A percentile compares a stretch with the other conserved stretches of the same genome.
These are phyloP conservation scores for Aphelenchoides fujianensis DNA, from an alignment of 1,140 invertebrate genomes.

Conservation along the genomic window DNA sequence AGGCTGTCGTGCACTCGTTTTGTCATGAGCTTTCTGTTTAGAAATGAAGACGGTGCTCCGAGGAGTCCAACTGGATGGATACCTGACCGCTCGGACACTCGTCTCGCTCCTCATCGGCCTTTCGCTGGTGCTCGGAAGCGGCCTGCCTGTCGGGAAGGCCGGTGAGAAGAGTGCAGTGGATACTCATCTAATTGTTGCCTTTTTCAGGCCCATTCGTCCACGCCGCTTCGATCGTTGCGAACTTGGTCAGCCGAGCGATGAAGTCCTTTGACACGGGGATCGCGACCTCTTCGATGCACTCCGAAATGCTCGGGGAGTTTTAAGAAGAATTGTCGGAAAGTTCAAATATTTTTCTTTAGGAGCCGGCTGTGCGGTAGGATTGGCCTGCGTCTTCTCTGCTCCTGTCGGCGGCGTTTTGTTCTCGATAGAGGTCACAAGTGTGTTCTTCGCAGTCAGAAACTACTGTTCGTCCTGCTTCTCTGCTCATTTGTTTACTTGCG, in stretches of 20 bases:
- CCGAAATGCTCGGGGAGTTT: conserved; percentile 52
- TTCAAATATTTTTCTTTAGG: too few species aligned
- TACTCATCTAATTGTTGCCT: too few species aligned
- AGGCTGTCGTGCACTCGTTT: too few species aligned
- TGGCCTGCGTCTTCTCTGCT: not conserved
- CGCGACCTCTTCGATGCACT: conserved; percentile 24
- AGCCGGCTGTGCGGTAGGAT: not conserved
- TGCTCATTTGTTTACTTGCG: too few species aligned
- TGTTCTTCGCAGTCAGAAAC: conserved; percentile 95
- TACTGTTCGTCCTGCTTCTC: too few species aligned
- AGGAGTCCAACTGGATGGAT: too few species aligned
- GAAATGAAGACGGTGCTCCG: too few species aligned
- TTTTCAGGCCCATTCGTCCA: conserved; percentile 62
- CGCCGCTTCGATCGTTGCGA: conserved; percentile 57
- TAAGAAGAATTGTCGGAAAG: not conserved
- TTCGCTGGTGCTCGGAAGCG: conserved; percentile 88
- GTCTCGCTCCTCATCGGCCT: conserved; percentile 90
- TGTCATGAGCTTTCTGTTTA: too few species aligned
- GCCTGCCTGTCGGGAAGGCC: conserved; percentile 93
- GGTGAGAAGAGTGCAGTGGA: too few species aligned
- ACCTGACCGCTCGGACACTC: too few species aligned
- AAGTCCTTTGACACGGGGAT: conserved; percentile 24
- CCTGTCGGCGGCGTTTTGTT: conserved; percentile 81
- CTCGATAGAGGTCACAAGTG: conserved; percentile 97
- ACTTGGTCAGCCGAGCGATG: conserved; percentile 40